These are phyloP conservation scores for Periphyllus acericola DNA, from an alignment of 2,888 invertebrate genomes.

Conservation along the genomic window DNA sequence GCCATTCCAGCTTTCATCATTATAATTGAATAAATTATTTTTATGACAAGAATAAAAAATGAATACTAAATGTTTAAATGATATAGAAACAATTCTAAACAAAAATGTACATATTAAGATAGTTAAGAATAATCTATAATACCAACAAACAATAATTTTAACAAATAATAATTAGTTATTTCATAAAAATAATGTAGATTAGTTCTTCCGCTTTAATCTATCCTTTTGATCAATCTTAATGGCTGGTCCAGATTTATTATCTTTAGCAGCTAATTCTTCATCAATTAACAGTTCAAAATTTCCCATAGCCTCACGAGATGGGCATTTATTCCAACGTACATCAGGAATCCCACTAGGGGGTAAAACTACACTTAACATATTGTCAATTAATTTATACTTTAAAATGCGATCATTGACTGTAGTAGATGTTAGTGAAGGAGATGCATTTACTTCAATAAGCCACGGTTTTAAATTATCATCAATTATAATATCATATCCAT, in stretches of 20 bases:
- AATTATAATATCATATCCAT: constrained; percentile 96
- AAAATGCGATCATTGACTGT: constrained; percentile 93
- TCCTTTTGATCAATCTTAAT: constrained; percentile 57
- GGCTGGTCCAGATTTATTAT: constrained; percentile 61
- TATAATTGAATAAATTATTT: too few species aligned
- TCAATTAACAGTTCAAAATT: constrained; percentile 87
- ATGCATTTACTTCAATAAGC: constrained; percentile 95
- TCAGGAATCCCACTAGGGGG: constrained; percentile 85
- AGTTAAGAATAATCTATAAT: too few species aligned
- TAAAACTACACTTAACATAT: constrained; percentile 85
- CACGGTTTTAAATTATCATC: constrained; percentile 94
- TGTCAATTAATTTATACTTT: constrained; percentile 93
- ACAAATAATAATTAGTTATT: neutral
- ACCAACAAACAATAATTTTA: too few species aligned
- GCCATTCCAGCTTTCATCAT: too few species aligned
- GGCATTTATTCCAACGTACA: constrained; percentile 87
- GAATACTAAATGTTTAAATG: too few species aligned
- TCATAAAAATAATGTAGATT: neutral
- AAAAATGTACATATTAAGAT: too few species aligned
- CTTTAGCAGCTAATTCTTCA: constrained; percentile 72
- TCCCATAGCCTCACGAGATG: constrained; percentile 78
- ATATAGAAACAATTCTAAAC: too few species aligned
- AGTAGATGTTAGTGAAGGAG: constrained; percentile 92
- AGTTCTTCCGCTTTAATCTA: constrained; percentile 47
- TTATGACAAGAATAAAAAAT: too few species aligned